phyloP scores from a whole-genome alignment of 2,113 vertebrate species.

The Geococcyx californianus region DNA sequence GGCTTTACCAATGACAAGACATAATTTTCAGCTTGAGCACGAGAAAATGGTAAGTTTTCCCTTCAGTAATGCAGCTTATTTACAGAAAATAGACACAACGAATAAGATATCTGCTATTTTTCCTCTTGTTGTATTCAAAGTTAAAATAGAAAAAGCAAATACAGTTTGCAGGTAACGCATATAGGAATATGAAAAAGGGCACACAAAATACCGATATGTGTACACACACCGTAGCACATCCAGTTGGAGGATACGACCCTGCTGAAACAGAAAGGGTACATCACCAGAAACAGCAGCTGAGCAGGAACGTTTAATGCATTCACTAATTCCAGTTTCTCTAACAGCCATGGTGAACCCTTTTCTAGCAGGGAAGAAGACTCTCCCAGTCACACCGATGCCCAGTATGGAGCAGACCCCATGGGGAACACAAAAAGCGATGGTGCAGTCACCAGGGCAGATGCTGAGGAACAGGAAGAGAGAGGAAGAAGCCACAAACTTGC shows the following conservation, averaged over 20 bases:
- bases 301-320: neutral
- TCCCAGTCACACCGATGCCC: neutral
- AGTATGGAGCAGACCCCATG: accelerated
- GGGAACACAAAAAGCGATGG: neutral
- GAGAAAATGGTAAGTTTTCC: neutral
- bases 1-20: neutral
- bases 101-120: neutral
- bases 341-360: neutral
- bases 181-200: neutral
- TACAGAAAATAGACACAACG: neutral
- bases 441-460: neutral
- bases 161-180: neutral
- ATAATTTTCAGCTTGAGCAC: neutral
- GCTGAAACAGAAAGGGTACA: neutral
- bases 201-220: neutral
- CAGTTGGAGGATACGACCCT: neutral
- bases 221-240: neutral
- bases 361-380: neutral
- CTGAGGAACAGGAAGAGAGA: neutral
- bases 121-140: neutral
- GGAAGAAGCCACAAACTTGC: neutral
- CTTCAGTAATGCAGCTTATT: neutral
- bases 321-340: neutral
- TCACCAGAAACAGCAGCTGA: neutral
- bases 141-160: neutral